These are phyloP conservation scores for Eristalis arbustorum DNA, from an alignment of 2,888 invertebrate species.

Conservation along the genomic window DNA sequence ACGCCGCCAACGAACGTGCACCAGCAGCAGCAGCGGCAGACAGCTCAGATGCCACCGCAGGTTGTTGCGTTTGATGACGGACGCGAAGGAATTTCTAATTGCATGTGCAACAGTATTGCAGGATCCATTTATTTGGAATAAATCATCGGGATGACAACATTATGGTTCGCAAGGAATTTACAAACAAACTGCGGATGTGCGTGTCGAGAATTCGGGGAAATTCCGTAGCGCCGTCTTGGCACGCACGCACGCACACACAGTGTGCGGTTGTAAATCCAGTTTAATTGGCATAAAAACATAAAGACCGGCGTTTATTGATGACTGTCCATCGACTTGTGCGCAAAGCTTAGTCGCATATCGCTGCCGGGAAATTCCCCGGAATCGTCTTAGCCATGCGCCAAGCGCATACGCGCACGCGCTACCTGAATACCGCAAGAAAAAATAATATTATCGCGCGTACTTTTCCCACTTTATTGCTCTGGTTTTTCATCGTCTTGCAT, in stretches of 20 bases:
- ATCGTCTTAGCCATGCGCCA: neutral
- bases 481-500: neutral
- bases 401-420: neutral
- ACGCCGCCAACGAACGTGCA: slow-evolving; percentile 10
- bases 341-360: too few relatives aligned
- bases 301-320: too few relatives aligned
- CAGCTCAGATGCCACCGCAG: slow-evolving; percentile 19
- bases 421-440: neutral
- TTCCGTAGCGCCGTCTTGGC: neutral
- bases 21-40: too few relatives aligned
- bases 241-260: neutral
- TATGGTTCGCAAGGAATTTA: slow-evolving; percentile 29
- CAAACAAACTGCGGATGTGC: slow-evolving; percentile 30
- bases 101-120: slow-evolving; percentile 1
- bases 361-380: neutral
- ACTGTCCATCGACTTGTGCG: too few relatives aligned
- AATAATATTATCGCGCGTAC: neutral
- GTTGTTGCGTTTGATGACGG: slow-evolving; percentile 53
- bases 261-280: neutral
- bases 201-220: neutral
- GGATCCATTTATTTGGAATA: slow-evolving; percentile 61
- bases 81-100: slow-evolving; percentile 57
- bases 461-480: neutral
- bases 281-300: too few relatives aligned
- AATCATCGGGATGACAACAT: slow-evolving; percentile 61